Conservation (phyloP, 2,113 vertebrate species). For the Abramis brama region DNA sequence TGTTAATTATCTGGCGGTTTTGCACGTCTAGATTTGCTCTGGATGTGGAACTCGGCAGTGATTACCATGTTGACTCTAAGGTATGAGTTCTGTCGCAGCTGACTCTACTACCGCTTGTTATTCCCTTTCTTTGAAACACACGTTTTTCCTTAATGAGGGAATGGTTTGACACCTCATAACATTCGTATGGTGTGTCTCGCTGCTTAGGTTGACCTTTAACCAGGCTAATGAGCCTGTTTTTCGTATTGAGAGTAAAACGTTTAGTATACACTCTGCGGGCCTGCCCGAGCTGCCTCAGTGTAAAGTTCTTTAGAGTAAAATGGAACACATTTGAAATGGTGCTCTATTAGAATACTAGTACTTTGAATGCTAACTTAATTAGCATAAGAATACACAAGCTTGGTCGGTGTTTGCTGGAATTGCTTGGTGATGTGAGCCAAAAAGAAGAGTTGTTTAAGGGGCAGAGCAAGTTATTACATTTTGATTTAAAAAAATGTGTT, state of each 20-base stretch:
- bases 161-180: constrained; percentile 5
- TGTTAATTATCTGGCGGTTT: neutral
- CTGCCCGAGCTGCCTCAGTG: too few species aligned
- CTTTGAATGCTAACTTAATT: neutral
- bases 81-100: constrained; percentile 37
- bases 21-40: neutral
- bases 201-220: constrained; percentile 19
- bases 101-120: constrained; percentile 39
- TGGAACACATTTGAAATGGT: neutral
- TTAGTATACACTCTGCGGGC: neutral
- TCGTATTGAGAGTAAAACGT: neutral
- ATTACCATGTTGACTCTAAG: constrained; percentile 35
- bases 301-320: neutral
- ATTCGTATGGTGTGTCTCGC: neutral
- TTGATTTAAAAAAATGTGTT: neutral
- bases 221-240: constrained; percentile 15
- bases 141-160: constrained; percentile 39
- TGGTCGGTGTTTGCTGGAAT: too few species aligned
- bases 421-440: neutral
- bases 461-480: neutral
- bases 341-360: neutral
- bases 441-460: neutral
- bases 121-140: neutral
- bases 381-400: neutral
- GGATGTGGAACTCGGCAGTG: constrained; percentile 1